Evolutionary conservation across 2,113 vertebrate species (phyloP).

Genomic region (Phalacrocorax aristotelis): DNA sequence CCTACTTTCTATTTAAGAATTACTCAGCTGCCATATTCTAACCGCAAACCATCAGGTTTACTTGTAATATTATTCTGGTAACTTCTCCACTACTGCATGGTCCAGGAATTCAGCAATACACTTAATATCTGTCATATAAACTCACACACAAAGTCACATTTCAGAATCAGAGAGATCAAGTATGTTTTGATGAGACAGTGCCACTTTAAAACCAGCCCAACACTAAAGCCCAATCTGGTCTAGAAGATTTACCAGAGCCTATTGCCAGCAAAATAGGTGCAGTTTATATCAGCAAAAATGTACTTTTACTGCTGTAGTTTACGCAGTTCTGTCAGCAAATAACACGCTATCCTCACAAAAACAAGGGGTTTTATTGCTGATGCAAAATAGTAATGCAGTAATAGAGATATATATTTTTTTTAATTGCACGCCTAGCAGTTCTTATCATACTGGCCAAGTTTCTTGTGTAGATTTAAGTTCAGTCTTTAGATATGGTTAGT

Average conservation of each 20-base stretch:
- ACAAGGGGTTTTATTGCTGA: background rate
- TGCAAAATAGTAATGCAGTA: background rate
- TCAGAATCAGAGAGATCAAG: background rate
- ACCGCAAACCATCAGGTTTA: background rate
- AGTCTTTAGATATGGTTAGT: background rate
- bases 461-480: background rate
- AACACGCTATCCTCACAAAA: background rate
- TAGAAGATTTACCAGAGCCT: background rate
- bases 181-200: background rate
- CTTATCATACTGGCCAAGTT: background rate
- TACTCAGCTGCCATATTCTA: background rate
- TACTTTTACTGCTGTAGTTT: background rate
- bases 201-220: background rate
- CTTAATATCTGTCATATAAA: background rate
- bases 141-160: background rate
- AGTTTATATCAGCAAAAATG: background rate
- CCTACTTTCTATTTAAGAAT: background rate
- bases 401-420: background rate
- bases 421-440: background rate
- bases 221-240: background rate
- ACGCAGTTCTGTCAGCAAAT: background rate
- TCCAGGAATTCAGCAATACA: background rate
- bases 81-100: background rate
- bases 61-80: background rate
- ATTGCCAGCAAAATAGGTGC: background rate